Evolutionary conservation across 2,797 vertebrate species (phyloP), one percentile per base, ranked within the genome.

Genomic region (Gymnoscopelus microlampas): DNA sequence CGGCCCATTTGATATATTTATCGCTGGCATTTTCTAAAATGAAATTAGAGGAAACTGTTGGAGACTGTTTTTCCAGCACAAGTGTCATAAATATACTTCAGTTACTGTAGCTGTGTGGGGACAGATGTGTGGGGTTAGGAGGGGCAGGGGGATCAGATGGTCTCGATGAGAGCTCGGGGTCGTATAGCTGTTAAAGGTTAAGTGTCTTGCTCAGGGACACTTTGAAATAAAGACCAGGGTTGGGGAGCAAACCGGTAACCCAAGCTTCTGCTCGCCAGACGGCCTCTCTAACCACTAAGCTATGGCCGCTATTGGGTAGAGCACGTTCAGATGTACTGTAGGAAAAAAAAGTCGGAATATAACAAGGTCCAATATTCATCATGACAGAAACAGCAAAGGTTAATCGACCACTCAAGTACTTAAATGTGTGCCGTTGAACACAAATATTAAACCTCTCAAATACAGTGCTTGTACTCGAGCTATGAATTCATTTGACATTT

Each of bases 61-160:
- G 88, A 94, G 91, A 88, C 87, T 90, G 83, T 78, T 94, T 93
- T 89, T 85, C 82, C 87, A 85, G 85, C 77, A 74, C 85, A 90
- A 89, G 90, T 91, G 88, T 90, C 92, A 92, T 90, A 94, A 93
- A 92, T 93, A 93, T 81, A 90, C 85, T 92, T 89, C 75, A 87
- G 92, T 87, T 90, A n/a, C n/a, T n/a, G n/a, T n/a, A 87, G 85
- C 88, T 44, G 39, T 44, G 39, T 44, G 39, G 39, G 39, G 39
- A 44, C 39, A 44, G 39, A 44, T 9, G 39, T 44, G 39, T 10
- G 9, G 39, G 39, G 39, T 49, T 64, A 73, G 66, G 60, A 70
- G 85, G 68, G 47, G 82, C 80, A 66, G 70, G 80, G 70, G 80
- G 39, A 44, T 10, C 8, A 71, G 78, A 60, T 81, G 65, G 81